Conservation (phyloP, 2,797 vertebrate genomes). For the Protonibea diacanthus region DNA sequence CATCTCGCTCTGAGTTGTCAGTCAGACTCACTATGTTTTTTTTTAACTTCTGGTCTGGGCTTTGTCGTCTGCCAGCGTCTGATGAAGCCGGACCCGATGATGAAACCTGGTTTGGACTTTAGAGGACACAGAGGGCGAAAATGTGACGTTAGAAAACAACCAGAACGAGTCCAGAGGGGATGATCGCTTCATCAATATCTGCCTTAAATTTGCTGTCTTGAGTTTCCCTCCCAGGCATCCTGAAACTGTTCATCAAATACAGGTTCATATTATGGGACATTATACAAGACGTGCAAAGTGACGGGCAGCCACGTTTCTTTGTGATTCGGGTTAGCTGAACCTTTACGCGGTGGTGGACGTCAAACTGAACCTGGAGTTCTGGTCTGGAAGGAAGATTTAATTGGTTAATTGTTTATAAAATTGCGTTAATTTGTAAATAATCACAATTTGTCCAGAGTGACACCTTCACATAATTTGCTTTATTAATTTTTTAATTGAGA, state of each 20-base stretch:
- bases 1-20: constrained; percentile 29
- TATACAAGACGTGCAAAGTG: too few species aligned
- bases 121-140: neutral
- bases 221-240: neutral
- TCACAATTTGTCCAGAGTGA: neutral
- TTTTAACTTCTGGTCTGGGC: constrained; percentile 35
- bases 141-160: neutral
- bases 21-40: constrained; percentile 42
- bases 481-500: neutral
- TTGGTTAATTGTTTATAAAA: neutral
- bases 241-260: too few species aligned
- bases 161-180: neutral
- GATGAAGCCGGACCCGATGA: constrained; percentile 21
- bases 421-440: neutral
- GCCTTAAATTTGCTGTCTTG: neutral
- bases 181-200: neutral
- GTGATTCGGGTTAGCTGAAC: too few species aligned
- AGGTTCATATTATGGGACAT: too few species aligned
- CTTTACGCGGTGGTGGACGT: too few species aligned
- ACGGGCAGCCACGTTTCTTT: too few species aligned
- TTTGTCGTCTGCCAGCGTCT: constrained; percentile 26
- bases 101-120: constrained; percentile 12
- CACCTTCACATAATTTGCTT: neutral
- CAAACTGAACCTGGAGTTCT: too few species aligned
- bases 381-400: too few species aligned